These are phyloP conservation scores for Camponotus floridanus DNA, from an alignment of 1,140 invertebrate genomes.

Conservation along the genomic window DNA sequence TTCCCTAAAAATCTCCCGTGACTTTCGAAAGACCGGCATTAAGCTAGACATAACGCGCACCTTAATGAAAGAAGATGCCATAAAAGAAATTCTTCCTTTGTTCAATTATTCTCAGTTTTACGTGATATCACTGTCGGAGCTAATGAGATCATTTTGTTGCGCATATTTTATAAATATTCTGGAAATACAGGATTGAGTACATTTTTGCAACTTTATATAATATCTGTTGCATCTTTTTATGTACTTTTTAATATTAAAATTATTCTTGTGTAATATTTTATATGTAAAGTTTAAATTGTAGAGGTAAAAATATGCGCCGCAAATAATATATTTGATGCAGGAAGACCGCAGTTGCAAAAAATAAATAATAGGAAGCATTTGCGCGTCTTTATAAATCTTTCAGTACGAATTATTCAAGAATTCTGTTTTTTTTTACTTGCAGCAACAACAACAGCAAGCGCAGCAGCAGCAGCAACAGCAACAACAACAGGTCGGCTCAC, in stretches of 20 bases:
- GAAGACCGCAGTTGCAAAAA: background rate
- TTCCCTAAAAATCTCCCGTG: constrained; percentile 19
- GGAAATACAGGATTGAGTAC: constrained; percentile 6
- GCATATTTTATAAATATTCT: constrained; percentile 46
- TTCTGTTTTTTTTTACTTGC: constrained; percentile 11
- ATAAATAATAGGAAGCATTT: constrained; percentile 1
- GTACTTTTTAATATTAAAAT: background rate
- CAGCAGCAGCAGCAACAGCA: constrained; percentile 80
- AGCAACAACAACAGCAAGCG: constrained; percentile 78
- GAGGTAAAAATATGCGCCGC: background rate
- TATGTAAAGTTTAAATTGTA: too few relatives aligned
- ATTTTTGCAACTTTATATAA: constrained; percentile 4
- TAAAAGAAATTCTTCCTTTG: constrained; percentile 33
- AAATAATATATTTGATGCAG: background rate
- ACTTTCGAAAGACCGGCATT: constrained; percentile 8
- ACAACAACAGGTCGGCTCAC: constrained; percentile 80
- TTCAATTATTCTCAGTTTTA: constrained; percentile 55
- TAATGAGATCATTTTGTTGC: constrained; percentile 45
- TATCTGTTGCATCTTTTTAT: background rate
- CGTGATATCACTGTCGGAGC: background rate
- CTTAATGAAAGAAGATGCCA: constrained; percentile 34
- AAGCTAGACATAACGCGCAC: constrained; percentile 30
- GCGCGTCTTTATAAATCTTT: constrained; percentile 19
- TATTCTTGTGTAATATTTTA: background rate
- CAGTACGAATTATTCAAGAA: background rate